Evolutionary conservation across 2,888 invertebrate genomes (phyloP).

Genomic region (Stenodema calcarata): DNA sequence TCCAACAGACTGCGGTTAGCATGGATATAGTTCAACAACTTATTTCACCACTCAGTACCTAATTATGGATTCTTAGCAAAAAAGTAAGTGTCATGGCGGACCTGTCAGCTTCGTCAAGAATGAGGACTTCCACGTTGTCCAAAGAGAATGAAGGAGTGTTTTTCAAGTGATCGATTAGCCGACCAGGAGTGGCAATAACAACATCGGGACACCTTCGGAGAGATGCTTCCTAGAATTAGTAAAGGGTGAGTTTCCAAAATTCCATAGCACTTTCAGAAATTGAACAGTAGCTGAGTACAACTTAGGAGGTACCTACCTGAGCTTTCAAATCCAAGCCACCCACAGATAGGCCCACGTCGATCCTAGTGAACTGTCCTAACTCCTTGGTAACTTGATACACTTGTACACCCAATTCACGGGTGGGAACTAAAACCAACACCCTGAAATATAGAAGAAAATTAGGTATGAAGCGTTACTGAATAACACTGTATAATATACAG

Average conservation of each 20-base stretch:
- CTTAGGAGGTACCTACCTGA: slow-evolving; percentile 64
- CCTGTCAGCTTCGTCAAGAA: slow-evolving; percentile 73
- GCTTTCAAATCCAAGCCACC: slow-evolving; percentile 86
- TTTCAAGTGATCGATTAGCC: slow-evolving; percentile 94
- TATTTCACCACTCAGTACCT: too few species aligned
- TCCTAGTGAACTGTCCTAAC: slow-evolving; percentile 82
- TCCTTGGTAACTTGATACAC: slow-evolving; percentile 94
- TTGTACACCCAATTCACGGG: slow-evolving; percentile 96
- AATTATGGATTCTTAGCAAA: too few species aligned
- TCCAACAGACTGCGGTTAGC: too few species aligned
- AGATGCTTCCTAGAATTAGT: slow-evolving; percentile 70
- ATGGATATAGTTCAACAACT: too few species aligned
- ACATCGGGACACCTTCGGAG: slow-evolving; percentile 90
- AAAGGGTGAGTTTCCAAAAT: too few species aligned
- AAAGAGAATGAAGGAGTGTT: slow-evolving; percentile 93
- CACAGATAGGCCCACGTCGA: slow-evolving; percentile 83
- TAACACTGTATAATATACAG: too few species aligned
- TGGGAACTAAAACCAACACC: slow-evolving; percentile 94
- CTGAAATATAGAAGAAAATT: slow-evolving; percentile 60
- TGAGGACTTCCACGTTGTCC: slow-evolving; percentile 85
- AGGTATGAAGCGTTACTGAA: background rate
- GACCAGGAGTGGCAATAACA: slow-evolving; percentile 97
- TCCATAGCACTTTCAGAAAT: too few species aligned
- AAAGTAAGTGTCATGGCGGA: slow-evolving; percentile 55
- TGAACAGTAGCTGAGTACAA: too few species aligned